phyloP scores from a whole-genome alignment of 1,140 invertebrate genomes.

The Triops cancriformis region DNA sequence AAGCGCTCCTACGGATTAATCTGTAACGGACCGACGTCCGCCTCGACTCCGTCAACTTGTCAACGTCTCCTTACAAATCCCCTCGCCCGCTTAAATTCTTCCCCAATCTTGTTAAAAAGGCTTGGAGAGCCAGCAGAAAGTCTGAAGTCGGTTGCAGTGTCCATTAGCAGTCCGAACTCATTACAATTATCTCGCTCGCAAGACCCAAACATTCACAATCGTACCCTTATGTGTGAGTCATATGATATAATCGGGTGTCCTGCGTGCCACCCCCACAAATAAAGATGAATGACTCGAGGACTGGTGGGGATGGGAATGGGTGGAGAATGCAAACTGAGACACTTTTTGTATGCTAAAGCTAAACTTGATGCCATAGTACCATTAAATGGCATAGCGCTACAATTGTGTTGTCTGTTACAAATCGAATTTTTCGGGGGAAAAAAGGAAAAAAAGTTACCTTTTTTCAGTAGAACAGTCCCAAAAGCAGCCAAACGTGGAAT shows the following conservation, averaged over 20 bases:
- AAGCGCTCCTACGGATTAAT: constrained; percentile 9
- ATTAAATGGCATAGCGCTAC: not conserved
- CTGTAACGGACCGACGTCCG: constrained; percentile 4
- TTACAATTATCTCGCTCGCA: not conserved
- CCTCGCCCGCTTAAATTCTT: not conserved
- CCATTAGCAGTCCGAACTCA: not conserved
- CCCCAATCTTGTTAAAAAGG: constrained; percentile 7
- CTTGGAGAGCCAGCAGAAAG: not conserved
- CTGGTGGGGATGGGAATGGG: not conserved
- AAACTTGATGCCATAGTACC: not conserved
- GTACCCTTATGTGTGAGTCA: not conserved
- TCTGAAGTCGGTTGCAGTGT: not conserved
- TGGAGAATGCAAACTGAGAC: not conserved
- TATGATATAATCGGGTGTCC: constrained; percentile 5
- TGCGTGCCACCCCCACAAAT: not conserved
- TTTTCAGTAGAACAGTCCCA: not conserved
- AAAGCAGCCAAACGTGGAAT: constrained; percentile 13
- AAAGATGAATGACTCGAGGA: not conserved
- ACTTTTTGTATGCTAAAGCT: not conserved
- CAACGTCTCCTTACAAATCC: constrained; percentile 6
- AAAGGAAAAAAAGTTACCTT: not conserved
- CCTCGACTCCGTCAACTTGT: constrained; percentile 3
- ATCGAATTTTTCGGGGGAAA: constrained; percentile 1
- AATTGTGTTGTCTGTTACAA: constrained; percentile 11
- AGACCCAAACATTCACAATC: not conserved